Conservation (phyloP, 2,797 vertebrate species). For the Todus mexicanus region DNA sequence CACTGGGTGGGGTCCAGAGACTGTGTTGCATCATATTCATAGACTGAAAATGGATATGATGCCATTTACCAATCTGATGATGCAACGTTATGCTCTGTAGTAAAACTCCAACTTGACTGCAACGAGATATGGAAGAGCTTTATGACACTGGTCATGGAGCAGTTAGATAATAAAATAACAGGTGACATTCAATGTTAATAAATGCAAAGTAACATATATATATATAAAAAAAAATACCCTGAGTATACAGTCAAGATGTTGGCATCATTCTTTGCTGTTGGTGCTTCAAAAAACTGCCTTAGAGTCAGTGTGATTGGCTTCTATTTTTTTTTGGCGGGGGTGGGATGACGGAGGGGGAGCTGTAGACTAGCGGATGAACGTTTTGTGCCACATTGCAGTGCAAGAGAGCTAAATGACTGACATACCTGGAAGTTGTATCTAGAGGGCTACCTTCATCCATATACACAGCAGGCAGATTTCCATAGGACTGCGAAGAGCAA, state of each 20-base stretch:
- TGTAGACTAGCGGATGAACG: not conserved
- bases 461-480: constrained; percentile 35
- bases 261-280: not conserved
- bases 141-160: not conserved
- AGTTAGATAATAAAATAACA: not conserved
- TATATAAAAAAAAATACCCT: not conserved
- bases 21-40: not conserved
- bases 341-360: not conserved
- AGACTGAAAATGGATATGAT: not conserved
- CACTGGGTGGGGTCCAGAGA: not conserved
- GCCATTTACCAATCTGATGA: not conserved
- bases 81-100: not conserved
- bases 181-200: not conserved
- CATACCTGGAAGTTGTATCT: not conserved
- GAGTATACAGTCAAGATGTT: not conserved
- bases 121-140: not conserved
- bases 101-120: not conserved
- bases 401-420: not conserved
- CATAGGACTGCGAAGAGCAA: constrained; percentile 11
- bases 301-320: not conserved
- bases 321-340: not conserved
- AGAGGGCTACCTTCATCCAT: constrained; percentile 29
- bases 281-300: not conserved
- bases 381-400: not conserved
- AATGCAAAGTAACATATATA: not conserved